A percentile compares a stretch with the other conserved stretches of the same genome.
Conservation (phyloP, 2,113 vertebrate genomes). For the Carassius carassius region DNA sequence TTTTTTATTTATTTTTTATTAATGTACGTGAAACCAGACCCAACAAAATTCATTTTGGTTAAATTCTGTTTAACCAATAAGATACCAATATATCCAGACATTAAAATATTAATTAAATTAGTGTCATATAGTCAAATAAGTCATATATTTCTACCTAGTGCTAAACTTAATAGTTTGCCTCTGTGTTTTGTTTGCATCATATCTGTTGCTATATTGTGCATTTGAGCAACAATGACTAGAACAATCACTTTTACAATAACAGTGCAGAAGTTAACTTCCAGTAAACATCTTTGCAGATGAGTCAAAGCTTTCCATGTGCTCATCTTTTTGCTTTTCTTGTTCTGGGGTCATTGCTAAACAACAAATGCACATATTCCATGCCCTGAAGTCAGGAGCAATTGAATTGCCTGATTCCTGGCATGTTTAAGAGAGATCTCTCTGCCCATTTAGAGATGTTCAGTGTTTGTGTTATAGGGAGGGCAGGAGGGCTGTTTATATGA, state of each 20-base stretch:
- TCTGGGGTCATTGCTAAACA: constrained; percentile 1
- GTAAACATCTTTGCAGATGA: constrained; percentile 1
- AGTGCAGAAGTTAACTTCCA: not conserved
- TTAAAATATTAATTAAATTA: too few species aligned
- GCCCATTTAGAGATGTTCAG: constrained; percentile 24
- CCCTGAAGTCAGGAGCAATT: not conserved
- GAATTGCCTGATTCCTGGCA: not conserved
- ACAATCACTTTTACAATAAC: not conserved
- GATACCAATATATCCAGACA: too few species aligned
- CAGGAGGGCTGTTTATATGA: constrained; percentile 23
- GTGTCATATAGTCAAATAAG: too few species aligned
- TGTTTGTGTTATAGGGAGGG: constrained; percentile 5
- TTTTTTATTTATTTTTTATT: too few species aligned
- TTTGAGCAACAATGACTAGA: not conserved
- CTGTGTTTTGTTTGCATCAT: not conserved
- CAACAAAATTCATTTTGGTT: too few species aligned
- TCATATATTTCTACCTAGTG: too few species aligned
- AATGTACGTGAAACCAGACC: too few species aligned
- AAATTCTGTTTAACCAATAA: too few species aligned
- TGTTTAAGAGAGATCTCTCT: constrained; percentile 1
- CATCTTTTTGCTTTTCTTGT: not conserved
- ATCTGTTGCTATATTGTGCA: not conserved
- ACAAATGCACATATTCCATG: not conserved
- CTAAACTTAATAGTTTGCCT: not conserved
- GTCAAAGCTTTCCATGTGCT: constrained; percentile 1